Percentiles rank a stretch among this genome's conserved stretches.
These are phyloP conservation scores for Sturnira hondurensis DNA, from an alignment of 2,113 vertebrate genomes.

Conservation along the genomic window DNA sequence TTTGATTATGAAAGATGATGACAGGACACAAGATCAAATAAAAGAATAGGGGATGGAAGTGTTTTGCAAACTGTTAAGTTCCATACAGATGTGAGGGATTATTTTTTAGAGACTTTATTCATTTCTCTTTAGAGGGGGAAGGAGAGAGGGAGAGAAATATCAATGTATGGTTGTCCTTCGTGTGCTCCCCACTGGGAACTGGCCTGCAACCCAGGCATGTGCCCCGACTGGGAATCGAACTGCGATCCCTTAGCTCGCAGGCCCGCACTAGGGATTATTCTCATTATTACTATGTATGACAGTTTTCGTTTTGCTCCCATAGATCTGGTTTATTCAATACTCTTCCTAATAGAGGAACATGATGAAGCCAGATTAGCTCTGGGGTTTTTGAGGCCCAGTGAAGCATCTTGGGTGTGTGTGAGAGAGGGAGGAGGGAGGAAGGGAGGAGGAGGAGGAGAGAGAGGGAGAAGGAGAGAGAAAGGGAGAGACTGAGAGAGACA, in stretches of 20 bases:
- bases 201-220: too few species aligned
- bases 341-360: background rate
- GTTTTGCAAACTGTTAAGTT: conserved; percentile 46
- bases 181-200: too few species aligned
- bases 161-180: too few species aligned
- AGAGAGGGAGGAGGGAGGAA: background rate
- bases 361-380: conserved; percentile 25
- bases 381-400: background rate
- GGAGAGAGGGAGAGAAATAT: too few species aligned
- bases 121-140: too few species aligned
- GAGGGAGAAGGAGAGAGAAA: background rate
- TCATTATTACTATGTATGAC: conserved; percentile 3
- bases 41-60: conserved; percentile 17
- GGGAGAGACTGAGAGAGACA: background rate
- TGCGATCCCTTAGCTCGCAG: too few species aligned
- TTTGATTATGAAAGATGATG: conserved; percentile 47
- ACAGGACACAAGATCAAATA: conserved; percentile 46
- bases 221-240: too few species aligned
- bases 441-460: too few species aligned
- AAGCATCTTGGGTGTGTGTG: background rate
- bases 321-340: conserved; percentile 32
- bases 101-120: too few species aligned
- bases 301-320: conserved; percentile 35
- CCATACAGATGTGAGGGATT: conserved; percentile 38
- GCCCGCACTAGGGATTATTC: conserved; percentile 47